These are phyloP conservation scores for Aldabrachelys gigantea DNA, from an alignment of 2,113 vertebrate genomes.

Conservation along the genomic window DNA sequence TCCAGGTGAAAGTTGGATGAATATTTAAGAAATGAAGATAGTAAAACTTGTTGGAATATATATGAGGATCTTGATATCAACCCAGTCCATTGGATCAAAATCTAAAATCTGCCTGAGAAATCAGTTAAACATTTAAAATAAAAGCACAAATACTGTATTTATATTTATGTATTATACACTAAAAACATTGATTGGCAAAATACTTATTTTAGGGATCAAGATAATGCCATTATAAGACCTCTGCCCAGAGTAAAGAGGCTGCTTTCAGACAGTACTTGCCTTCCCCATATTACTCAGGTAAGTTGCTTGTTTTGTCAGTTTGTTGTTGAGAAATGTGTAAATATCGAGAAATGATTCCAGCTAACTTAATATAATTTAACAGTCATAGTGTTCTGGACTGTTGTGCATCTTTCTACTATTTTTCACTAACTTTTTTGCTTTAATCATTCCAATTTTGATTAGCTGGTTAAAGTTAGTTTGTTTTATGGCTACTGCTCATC, in stretches of 20 bases:
- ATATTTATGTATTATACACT: neutral
- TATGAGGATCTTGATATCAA: neutral
- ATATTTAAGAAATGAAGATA: neutral
- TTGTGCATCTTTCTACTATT: neutral
- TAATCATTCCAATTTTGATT: neutral
- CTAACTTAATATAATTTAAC: neutral
- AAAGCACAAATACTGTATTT: neutral
- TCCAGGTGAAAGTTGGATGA: neutral
- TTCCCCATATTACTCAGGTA: constrained; percentile 98
- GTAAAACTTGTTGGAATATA: neutral
- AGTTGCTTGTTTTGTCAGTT: neutral
- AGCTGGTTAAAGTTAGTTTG: neutral
- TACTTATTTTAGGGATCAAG: constrained; percentile 87
- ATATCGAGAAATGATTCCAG: neutral
- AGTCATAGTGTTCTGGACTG: neutral
- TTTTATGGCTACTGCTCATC: neutral
- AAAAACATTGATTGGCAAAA: constrained; percentile 29
- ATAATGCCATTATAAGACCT: constrained; percentile 97
- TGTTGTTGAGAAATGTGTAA: neutral
- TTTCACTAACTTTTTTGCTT: neutral
- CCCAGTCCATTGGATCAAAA: neutral
- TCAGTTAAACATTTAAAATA: neutral
- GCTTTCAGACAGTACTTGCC: constrained; percentile 93
- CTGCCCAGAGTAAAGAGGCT: constrained; percentile 95
- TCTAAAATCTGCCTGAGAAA: neutral